phyloP scores from a whole-genome alignment of 2,888 invertebrate genomes.

The Drosophila parthenogenetica region DNA sequence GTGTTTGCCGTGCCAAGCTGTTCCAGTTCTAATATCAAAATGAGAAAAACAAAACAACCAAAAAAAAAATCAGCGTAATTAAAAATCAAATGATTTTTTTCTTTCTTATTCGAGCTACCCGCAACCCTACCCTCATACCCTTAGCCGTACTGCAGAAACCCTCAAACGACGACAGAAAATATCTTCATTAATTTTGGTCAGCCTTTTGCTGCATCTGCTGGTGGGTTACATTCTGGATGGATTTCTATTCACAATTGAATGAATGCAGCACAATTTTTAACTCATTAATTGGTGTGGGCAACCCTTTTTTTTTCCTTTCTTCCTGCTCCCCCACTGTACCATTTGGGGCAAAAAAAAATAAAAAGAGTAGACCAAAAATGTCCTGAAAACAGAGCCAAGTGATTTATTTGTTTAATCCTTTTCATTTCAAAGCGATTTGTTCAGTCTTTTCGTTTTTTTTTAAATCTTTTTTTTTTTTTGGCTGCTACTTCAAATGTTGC shows the following conservation, averaged over 20 bases:
- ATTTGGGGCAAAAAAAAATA: slow-evolving; percentile 11
- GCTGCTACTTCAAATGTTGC: slow-evolving; percentile 67
- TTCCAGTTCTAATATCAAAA: slow-evolving; percentile 62
- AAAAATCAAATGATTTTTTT: slow-evolving; percentile 79
- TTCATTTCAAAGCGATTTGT: slow-evolving; percentile 66
- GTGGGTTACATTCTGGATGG: slow-evolving; percentile 17
- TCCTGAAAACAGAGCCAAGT: slow-evolving; percentile 67
- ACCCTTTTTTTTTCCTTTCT: slow-evolving; percentile 49
- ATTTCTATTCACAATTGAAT: slow-evolving; percentile 63
- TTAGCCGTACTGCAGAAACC: slow-evolving; percentile 21
- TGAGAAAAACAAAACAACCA: slow-evolving; percentile 18
- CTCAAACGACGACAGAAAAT: slow-evolving; percentile 64
- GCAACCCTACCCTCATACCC: slow-evolving; percentile 1
- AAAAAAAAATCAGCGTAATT: slow-evolving; percentile 76
- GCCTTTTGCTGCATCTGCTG: slow-evolving; percentile 58
- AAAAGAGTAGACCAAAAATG: slow-evolving; percentile 40
- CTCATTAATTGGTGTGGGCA: slow-evolving; percentile 79
- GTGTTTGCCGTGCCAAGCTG: slow-evolving; percentile 77
- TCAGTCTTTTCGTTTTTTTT: slow-evolving; percentile 27
- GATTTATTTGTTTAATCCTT: slow-evolving; percentile 80
- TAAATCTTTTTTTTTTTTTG: not conserved
- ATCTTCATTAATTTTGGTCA: slow-evolving; percentile 78
- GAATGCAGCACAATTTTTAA: slow-evolving; percentile 77
- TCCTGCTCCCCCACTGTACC: not conserved
- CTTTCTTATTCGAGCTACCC: slow-evolving; percentile 42